These are phyloP conservation scores for Periplaneta americana DNA, from an alignment of 1,140 invertebrate genomes.

Conservation along the genomic window DNA sequence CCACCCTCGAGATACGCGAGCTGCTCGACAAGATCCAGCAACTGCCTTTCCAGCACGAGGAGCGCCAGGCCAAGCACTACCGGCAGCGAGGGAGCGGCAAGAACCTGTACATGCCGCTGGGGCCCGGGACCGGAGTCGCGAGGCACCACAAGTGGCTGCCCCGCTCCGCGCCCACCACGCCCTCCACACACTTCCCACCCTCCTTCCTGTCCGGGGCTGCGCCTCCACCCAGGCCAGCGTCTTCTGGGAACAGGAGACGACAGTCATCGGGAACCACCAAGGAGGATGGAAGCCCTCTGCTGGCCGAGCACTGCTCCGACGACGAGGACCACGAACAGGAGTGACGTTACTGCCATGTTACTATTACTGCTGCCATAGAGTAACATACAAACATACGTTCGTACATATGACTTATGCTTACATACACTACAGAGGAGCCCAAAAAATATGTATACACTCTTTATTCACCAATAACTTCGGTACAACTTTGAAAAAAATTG, in stretches of 20 bases:
- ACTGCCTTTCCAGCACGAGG: constrained; percentile 36
- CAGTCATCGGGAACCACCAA: background rate
- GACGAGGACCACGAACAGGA: constrained; percentile 1
- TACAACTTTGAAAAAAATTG: too few species aligned
- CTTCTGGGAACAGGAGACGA: background rate
- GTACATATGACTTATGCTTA: too few species aligned
- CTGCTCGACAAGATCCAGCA: constrained; percentile 63
- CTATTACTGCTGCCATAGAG: too few species aligned
- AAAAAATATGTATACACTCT: too few species aligned
- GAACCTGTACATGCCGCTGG: background rate
- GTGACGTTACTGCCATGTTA: background rate
- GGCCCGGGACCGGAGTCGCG: constrained; percentile 33
- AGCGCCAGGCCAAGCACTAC: background rate
- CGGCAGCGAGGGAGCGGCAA: background rate
- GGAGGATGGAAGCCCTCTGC: constrained; percentile 6
- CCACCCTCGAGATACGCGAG: constrained; percentile 62
- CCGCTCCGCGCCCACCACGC: constrained; percentile 32
- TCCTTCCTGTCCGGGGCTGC: background rate
- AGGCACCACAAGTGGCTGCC: constrained; percentile 34
- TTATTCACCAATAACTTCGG: too few species aligned
- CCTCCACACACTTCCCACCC: constrained; percentile 28
- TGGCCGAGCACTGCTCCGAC: background rate
- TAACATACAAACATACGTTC: too few species aligned
- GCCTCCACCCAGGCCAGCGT: background rate
- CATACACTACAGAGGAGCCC: too few species aligned